Base-by-base conservation (phyloP, 1,140 invertebrate species). In the Macrosteles quadrilineatus region DNA sequence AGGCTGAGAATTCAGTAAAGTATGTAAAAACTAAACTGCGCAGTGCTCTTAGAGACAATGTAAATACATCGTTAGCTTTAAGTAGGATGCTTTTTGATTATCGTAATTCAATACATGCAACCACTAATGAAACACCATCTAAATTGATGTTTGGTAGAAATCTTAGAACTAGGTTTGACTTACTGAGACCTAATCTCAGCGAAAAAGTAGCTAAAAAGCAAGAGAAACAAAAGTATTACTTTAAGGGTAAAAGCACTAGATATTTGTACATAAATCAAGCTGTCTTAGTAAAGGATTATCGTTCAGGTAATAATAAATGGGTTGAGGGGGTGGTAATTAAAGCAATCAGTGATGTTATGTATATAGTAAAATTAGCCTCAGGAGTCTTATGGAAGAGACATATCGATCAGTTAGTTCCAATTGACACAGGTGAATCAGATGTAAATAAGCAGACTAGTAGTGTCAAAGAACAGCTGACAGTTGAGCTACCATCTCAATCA, bases 11-110 rank as follows among this genome's bases (percentile, higher is more conserved):
- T n/a, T n/a, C n/a, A n/a, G n/a, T n/a, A n/a, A n/a, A n/a, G 40
- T 72, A 6, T 67, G 73, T 36, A 72, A 76, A 78, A 70, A 59
- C 71, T 55, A 55, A 55, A 55, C 6, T 55, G 50, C 50, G 50
- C 9, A 25, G 50, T 55, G 50, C 23, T 11, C 19, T 55, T 55
- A 55, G 19, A 21, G 50, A 55, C 50, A 55, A 55, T 55, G 19
- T 19, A 55, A 55, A 11, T 55, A 25, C 19, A 55, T 55, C 50
- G 19, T 6, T 55, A 55, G 50, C 50, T 6, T 55, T 55, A 55
- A 11, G 4, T 55, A n/a, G n/a, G n/a, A n/a, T n/a, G n/a, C n/a
- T n/a, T n/a, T n/a, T n/a, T n/a, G n/a, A n/a, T n/a, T n/a, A n/a
- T n/a, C n/a, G n/a, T n/a, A n/a, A n/a, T n/a, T n/a, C n/a, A n/a